Evolutionary conservation across 2,113 vertebrate species (phyloP).

Genomic region (Ptychochromis oligacanthus): DNA sequence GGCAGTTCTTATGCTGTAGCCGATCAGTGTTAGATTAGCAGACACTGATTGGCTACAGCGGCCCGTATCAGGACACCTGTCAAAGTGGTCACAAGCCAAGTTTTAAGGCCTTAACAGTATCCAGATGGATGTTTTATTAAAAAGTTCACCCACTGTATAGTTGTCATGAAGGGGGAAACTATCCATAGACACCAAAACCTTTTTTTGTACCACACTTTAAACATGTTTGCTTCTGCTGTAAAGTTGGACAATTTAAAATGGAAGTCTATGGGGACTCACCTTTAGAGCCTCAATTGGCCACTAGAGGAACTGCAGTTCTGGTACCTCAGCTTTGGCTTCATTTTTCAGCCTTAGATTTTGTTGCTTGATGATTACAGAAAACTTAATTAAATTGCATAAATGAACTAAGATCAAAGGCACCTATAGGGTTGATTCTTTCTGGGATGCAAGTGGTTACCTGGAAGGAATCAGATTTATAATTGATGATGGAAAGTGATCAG

Average conservation of each 20-base stretch:
- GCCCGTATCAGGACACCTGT: not conserved
- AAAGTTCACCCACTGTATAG: not conserved
- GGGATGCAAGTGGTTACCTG: not conserved
- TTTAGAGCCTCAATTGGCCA: not conserved
- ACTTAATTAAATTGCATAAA: not conserved
- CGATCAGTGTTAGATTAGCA: not conserved
- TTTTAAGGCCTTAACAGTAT: not conserved
- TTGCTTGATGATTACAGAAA: not conserved
- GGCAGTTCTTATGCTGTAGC: not conserved
- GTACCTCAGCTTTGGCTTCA: too few relatives aligned
- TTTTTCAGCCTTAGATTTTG: not conserved
- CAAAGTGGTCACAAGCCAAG: not conserved
- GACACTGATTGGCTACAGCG: not conserved
- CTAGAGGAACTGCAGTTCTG: not conserved
- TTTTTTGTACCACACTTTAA: not conserved
- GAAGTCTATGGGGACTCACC: not conserved
- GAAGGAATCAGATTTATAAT: not conserved
- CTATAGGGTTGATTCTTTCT: not conserved
- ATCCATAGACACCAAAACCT: not conserved
- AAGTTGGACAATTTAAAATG: not conserved
- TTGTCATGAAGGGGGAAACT: not conserved
- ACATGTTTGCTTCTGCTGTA: accelerated
- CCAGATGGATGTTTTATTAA: not conserved
- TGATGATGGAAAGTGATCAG: not conserved
- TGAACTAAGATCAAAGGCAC: not conserved